A percentile compares a stretch with the other conserved stretches of the same genome.
phyloP scores from a whole-genome alignment of 2,113 vertebrate species.

The Camelus bactrianus region DNA sequence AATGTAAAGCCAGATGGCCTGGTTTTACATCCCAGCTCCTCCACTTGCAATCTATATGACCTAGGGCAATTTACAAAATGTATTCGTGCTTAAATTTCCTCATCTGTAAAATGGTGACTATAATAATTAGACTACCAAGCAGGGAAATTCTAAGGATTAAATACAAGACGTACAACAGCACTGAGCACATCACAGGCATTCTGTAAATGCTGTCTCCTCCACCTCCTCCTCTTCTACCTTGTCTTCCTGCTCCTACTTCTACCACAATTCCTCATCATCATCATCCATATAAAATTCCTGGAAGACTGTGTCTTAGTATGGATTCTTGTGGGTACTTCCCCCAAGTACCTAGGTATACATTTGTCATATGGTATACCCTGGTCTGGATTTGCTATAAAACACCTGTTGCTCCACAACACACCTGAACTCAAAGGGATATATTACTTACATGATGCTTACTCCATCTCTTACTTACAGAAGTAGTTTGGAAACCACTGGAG shows the following conservation, averaged over 20 bases:
- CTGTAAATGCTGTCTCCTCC: neutral
- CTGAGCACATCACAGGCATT: neutral
- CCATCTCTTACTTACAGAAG: neutral
- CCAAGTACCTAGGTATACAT: neutral
- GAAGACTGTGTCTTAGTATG: neutral
- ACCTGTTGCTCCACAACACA: neutral
- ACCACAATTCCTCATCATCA: neutral
- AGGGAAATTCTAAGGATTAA: neutral
- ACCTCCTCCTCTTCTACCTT: neutral
- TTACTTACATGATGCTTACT: neutral
- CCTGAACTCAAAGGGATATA: neutral
- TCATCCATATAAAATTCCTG: neutral
- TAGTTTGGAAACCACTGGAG: neutral
- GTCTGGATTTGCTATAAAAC: neutral
- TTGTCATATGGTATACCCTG: neutral
- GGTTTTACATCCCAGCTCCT: neutral
- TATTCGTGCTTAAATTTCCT: neutral
- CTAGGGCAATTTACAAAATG: neutral
- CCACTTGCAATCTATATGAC: neutral
- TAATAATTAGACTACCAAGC: neutral
- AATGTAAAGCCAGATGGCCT: neutral
- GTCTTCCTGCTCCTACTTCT: neutral
- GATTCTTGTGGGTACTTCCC: neutral
- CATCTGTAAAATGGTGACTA: neutral
- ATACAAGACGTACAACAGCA: neutral